Evolutionary conservation across 2,888 invertebrate genomes (phyloP), one percentile per base, ranked within the genome.

Genomic region (Pristionchus fissidentatus): DNA sequence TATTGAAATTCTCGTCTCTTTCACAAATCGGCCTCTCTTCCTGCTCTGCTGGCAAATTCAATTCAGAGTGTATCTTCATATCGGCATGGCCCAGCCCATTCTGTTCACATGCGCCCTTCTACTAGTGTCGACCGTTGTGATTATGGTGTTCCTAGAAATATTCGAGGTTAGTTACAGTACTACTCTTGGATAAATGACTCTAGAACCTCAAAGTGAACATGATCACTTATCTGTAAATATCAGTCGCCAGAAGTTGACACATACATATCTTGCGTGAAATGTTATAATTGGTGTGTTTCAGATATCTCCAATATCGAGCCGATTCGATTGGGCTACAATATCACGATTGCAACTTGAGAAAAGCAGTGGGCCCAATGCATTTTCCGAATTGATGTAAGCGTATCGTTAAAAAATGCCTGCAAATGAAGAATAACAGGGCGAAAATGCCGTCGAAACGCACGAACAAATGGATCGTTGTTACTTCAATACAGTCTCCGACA

Each of bases 391-490:
- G 1, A 66, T 66, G 66, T 66, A 3, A n/a, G n/a, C n/a, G 66
- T 38, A 32, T 66, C 0, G 26, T 3, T 57, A 4, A 22, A 35
- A 0, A 1, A 4, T 35, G 19, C 22, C n/a, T n/a, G n/a, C n/a
- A n/a, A 49, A 49, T 10, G 49, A 49, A 15, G 10, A 10, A 49
- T 49, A 15, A 15, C 46, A 75, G 75, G 43, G 22, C 22, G 19
- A 2, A 41, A 3, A 32, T 81, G 32, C 80, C 80, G 0, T 10
- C 62, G 19, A 83, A 83, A n/a, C 1, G 38, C 15, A 83, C 70
- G 26, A n/a, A 70, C 0, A 84, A 85, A 57, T 86, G 86, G 86
- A 86, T 86, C 19, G 85, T 86, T 1, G 84, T 86, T 3, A 86
- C 86, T 1, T 83, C 81, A 19, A 55, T 86, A 8, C 84, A 73